Percentiles rank a stretch among this genome's conserved stretches.
Evolutionary conservation across 2,888 invertebrate species (phyloP).

Genomic region (Amblyteles armatorius): DNA sequence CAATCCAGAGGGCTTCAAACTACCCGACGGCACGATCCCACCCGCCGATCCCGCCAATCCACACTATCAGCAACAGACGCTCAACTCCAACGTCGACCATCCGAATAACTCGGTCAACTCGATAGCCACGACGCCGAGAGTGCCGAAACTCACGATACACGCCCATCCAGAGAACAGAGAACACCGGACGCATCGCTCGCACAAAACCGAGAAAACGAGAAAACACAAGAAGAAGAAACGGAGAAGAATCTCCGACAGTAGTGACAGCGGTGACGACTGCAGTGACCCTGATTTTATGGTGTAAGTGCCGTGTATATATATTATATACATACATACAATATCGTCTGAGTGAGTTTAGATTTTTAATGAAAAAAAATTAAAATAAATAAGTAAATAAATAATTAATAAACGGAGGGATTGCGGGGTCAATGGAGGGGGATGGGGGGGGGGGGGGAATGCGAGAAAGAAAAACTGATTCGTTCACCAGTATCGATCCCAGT

Average conservation of each 20-base stretch:
- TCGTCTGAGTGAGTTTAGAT: conserved; percentile 61
- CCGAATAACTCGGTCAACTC: conserved; percentile 76
- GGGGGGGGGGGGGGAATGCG: neutral
- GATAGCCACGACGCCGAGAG: conserved; percentile 75
- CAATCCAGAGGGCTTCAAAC: conserved; percentile 67
- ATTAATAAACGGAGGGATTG: neutral
- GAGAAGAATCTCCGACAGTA: conserved; percentile 83
- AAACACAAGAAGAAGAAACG: conserved; percentile 84
- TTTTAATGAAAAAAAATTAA: conserved; percentile 36
- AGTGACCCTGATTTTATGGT: conserved; percentile 87
- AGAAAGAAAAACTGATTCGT: conserved; percentile 55
- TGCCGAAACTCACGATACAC: conserved; percentile 83
- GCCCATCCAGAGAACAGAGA: conserved; percentile 79
- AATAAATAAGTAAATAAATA: conserved; percentile 5
- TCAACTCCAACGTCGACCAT: conserved; percentile 73
- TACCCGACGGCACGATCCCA: conserved; percentile 31
- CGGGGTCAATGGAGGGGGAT: neutral
- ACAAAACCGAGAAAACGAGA: conserved; percentile 82
- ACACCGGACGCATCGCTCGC: conserved; percentile 82
- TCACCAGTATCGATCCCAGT: conserved; percentile 71
- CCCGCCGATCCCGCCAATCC: conserved; percentile 66
- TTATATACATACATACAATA: conserved; percentile 25
- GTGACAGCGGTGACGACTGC: conserved; percentile 88
- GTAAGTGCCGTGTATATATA: conserved; percentile 76
- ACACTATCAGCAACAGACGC: conserved; percentile 65